Evolutionary conservation across 1,140 invertebrate genomes (phyloP), one percentile per base, ranked within the genome.

Genomic region (Littorina saxatilis): DNA sequence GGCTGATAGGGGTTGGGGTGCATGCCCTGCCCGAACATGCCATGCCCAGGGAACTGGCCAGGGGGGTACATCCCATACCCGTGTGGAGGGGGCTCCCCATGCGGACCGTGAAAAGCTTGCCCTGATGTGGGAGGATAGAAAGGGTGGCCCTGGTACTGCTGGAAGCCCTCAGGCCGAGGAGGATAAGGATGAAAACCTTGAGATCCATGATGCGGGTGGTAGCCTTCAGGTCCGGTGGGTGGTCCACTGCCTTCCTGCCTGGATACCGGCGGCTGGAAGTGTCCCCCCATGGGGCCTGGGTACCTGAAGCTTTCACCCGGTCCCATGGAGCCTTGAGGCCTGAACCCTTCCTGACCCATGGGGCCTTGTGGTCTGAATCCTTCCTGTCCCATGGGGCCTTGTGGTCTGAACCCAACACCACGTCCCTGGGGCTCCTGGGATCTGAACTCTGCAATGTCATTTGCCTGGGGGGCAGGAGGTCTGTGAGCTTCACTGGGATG

Each of bases 1-100:
- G 63, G 63, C 4, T 68, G 78, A 40, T 68, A 80, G 17, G 50
- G 72, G 17, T 61, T 37, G 43, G 52, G 55, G 2, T 35, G 50
- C 5, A 20, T 27, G 39, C 70, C 78, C 39, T 55, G 70, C 58
- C 55, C 72, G 58, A 74, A 61, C 7, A 35, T 78, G 52, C 76
- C 40, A 40, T 27, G 75, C 70, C 74, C 63, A 39, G 58, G 50
- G 81, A 40, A 80, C 76, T 81, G 63, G 70, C 58, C 63, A 66
- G 68, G 61, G 58, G 52, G 47, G 61, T 80, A 61, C 70, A 39
- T 55, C 58, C 82, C 37, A 47, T 43, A 77, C 11, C 43, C 61
- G 55, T 66, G 40, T 52, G 76, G 32, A 17, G 66, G 47, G 1
- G 27, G 40, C 32, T 58, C 35, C 47, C 11, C 17, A 2, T 9